Conservation (phyloP, 2,113 vertebrate species). For the Orthochromis indermauri region DNA sequence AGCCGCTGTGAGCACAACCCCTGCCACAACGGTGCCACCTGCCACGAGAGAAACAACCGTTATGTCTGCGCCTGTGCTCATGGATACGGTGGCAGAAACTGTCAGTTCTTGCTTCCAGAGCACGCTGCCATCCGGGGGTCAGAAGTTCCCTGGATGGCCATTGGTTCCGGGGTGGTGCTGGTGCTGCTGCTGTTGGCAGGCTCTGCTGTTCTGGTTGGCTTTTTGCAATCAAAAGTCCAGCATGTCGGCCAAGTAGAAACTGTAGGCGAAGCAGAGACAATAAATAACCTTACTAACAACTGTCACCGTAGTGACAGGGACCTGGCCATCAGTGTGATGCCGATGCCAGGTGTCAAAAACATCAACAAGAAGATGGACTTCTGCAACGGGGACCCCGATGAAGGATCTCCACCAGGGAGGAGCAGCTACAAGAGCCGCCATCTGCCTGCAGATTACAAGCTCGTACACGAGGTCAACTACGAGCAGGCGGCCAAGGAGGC, state of each 20-base stretch:
- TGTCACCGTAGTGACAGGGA: constrained; percentile 87
- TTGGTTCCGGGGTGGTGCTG: constrained; percentile 84
- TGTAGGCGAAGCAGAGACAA: constrained; percentile 83
- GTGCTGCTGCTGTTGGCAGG: constrained; percentile 87
- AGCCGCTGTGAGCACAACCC: constrained; percentile 88
- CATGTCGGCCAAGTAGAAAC: constrained; percentile 71
- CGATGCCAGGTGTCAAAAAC: constrained; percentile 88
- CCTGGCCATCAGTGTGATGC: constrained; percentile 78
- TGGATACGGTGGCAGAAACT: constrained; percentile 90
- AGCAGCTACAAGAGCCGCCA: constrained; percentile 81
- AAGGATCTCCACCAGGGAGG: constrained; percentile 81
- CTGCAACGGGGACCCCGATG: constrained; percentile 77
- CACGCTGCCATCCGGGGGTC: constrained; percentile 63
- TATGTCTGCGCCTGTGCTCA: constrained; percentile 89
- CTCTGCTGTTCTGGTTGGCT: constrained; percentile 81
- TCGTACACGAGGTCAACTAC: constrained; percentile 83
- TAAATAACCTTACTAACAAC: constrained; percentile 94
- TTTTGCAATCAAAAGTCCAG: constrained; percentile 81
- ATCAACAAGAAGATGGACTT: constrained; percentile 96
- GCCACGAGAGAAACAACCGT: constrained; percentile 86
- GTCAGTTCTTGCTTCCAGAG: constrained; percentile 93
- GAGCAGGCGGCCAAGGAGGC: constrained; percentile 78
- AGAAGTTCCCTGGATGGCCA: constrained; percentile 88
- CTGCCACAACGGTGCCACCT: constrained; percentile 95
- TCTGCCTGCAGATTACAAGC: constrained; percentile 86